Percentiles rank a stretch among this genome's conserved stretches.
Evolutionary conservation across 2,113 vertebrate species (phyloP).

Genomic region (Pimephales promelas): DNA sequence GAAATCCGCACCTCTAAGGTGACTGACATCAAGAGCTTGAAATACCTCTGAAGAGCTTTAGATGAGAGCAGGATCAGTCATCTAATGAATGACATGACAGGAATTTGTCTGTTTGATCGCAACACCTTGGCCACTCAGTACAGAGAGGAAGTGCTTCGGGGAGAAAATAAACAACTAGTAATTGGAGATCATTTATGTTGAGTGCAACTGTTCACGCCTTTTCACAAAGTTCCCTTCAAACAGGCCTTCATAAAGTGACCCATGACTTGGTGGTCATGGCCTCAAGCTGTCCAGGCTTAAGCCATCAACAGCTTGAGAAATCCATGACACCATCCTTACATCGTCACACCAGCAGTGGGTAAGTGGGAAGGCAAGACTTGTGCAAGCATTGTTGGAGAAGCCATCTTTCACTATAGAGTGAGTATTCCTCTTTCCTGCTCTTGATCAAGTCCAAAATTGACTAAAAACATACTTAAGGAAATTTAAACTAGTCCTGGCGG

Average conservation of each 20-base stretch:
- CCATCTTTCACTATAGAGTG: background rate
- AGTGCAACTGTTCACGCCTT: background rate
- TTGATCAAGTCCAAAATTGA: background rate
- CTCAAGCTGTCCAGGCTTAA: background rate
- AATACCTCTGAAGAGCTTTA: background rate
- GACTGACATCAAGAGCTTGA: background rate
- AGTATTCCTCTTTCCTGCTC: background rate
- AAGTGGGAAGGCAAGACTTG: background rate
- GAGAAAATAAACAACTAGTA: too few relatives aligned
- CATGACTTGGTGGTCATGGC: background rate
- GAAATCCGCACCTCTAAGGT: background rate
- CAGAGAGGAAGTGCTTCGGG: background rate
- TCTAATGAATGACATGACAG: slow-evolving; percentile 19
- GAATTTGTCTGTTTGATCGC: background rate
- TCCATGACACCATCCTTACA: background rate
- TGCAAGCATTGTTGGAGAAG: background rate
- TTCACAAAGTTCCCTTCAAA: background rate
- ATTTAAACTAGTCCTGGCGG: background rate
- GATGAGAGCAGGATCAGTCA: background rate
- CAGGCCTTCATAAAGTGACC: background rate
- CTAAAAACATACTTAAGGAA: background rate
- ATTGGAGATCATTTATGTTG: background rate
- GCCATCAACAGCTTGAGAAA: background rate
- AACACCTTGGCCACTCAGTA: background rate
- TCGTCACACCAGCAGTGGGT: too few relatives aligned